These are phyloP conservation scores for Hecatera dysodea DNA, from an alignment of 2,888 invertebrate species.

Conservation along the genomic window DNA sequence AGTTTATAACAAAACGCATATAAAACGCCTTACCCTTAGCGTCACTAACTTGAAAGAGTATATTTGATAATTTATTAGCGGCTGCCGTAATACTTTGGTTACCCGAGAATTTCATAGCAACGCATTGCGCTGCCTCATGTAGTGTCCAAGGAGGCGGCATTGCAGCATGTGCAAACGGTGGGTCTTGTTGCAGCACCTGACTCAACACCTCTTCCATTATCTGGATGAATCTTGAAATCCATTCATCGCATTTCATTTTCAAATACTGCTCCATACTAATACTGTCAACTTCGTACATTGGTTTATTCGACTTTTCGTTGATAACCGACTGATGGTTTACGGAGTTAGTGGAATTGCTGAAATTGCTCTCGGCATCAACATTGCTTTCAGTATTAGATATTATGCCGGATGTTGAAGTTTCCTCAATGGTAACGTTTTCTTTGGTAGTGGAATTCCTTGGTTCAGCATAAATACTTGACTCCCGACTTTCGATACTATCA, in stretches of 20 bases:
- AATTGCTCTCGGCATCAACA: constrained; percentile 62
- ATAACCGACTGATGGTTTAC: constrained; percentile 6
- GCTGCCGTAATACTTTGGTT: constrained; percentile 72
- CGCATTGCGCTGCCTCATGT: constrained; percentile 80
- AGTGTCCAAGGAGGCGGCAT: constrained; percentile 82
- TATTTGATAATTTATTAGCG: constrained; percentile 73
- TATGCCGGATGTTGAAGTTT: constrained; percentile 73
- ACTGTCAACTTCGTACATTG: constrained; percentile 77
- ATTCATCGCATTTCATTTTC: constrained; percentile 79
- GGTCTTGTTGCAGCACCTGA: constrained; percentile 75
- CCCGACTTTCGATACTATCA: constrained; percentile 54
- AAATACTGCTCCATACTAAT: constrained; percentile 77
- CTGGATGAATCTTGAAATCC: constrained; percentile 83
- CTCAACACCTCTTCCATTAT: constrained; percentile 85
- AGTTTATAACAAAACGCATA: not conserved
- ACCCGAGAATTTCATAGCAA: constrained; percentile 74
- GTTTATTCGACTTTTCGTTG: constrained; percentile 23
- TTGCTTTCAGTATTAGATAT: constrained; percentile 73
- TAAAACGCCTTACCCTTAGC: constrained; percentile 70
- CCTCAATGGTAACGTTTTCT: constrained; percentile 67
- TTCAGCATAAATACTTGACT: constrained; percentile 50
- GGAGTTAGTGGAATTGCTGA: constrained; percentile 11
- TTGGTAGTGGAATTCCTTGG: constrained; percentile 22
- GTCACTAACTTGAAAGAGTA: constrained; percentile 75
- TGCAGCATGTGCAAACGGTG: constrained; percentile 63